Evolutionary conservation across 2,888 invertebrate genomes (phyloP), one percentile per base, ranked within the genome.

Genomic region (Choristoneura rosaceana): DNA sequence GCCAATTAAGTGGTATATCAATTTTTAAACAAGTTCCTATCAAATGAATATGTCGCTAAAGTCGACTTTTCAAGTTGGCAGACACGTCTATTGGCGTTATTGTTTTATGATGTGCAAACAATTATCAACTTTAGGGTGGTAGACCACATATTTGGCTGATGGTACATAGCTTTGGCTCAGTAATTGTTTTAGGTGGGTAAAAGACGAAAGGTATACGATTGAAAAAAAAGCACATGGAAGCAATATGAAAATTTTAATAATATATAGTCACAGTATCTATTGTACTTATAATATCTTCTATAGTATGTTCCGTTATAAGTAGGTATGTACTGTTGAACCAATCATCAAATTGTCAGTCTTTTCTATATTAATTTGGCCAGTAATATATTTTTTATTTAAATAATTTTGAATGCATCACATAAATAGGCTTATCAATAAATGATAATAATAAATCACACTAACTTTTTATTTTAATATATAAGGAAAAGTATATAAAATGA

Each of bases 211-310:
- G 38, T 38, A 38, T 38, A 38, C 0, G 38, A 7, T 38, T 38
- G 4, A 7, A 76, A 81, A 82, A 82, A 87, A 82, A 77, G 58
- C 73, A 76, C 45, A 60, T 80, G 79, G 85, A 92, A 92, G 92
- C 92, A 89, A 89, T 92, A 91, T 89, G 87, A 86, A 87, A 87
- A 86, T 81, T 88, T 85, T 86, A 87, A 90, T 87, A 84, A 87
- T 85, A 88, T 87, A 85, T 90, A 90, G 87, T 90, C 84, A 87
- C 88, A 90, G 87, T 92, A 88, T 86, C 81, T 90, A 91, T 92
- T 91, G 90, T 92, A 92, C 91, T 91, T 90, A 90, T 81, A 81
- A 81, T 87, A 86, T 77, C 70, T 75, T 80, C 78, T 82, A 69
- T 69, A 61, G 59, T 64, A 63, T 74, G 62, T 63, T 69, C 41